Evolutionary conservation across 2,797 vertebrate genomes (phyloP), one percentile per base, ranked within the genome.

Genomic region (Glossophaga mutica): DNA sequence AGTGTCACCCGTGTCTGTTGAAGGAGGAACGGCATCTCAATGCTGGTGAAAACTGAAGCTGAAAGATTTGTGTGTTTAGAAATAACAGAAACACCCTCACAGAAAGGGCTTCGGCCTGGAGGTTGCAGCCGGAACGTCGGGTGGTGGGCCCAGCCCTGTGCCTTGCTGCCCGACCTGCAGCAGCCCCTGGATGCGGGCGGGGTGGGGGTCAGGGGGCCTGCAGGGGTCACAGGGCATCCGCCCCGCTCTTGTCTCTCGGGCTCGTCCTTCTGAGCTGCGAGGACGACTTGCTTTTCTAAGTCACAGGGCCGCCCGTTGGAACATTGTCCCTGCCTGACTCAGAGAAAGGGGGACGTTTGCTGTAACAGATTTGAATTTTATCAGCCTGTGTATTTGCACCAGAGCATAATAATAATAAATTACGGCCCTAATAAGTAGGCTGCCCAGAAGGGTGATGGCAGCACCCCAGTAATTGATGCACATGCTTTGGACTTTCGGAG

Each of bases 371-470:
- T 98, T 98, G 98, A 98, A 98, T 98, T 98, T 98, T 98, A 98
- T 98, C 98, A 98, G 98, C 98, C 96, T 97, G 97, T 73, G 73
- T 97, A 98, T 98, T 98, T 98, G 98, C 98, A 97, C 97, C 97
- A 94, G 97, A 97, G 97, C 97, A 95, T 98, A 97, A 98, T 98
- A 98, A 98, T 98, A 97, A 98, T 99, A 99, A 99, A 98, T 99
- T 98, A 98, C 90, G 85, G 95, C 94, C 97, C 98, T 98, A 98
- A 98, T 98, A 98, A 98, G 98, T 98, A 98, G 96, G 97, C 97
- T 98, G 98, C 97, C 96, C 97, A 95, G 98, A 98, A 98, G 97
- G 97, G 97, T 59, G 96, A 91, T 78, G 87, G 96, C 91, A 95
- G 95, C 97, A 87, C 94, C 97, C 93, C 74, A 97, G 96, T 98